phyloP scores from a whole-genome alignment of 2,888 invertebrate species.

The Gandaritis pyraliata region DNA sequence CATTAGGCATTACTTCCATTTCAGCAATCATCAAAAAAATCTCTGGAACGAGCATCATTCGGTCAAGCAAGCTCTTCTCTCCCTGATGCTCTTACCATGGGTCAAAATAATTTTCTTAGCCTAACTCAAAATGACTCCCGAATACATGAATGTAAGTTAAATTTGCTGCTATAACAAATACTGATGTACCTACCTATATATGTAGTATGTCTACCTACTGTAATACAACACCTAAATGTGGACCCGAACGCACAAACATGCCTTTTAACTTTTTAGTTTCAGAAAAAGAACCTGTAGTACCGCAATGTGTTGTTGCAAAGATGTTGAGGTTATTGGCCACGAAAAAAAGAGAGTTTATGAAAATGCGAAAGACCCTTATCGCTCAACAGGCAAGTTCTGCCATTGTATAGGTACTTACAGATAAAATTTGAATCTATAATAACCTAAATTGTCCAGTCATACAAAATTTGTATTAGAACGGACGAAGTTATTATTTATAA shows the following conservation, averaged over 20 bases:
- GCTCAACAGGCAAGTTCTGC: slow-evolving; percentile 59
- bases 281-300: slow-evolving; percentile 61
- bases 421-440: no score
- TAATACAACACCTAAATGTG: no score
- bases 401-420: no score
- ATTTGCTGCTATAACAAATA: background rate
- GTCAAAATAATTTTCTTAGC: background rate
- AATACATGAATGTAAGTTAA: slow-evolving; percentile 35
- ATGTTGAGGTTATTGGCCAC: slow-evolving; percentile 59
- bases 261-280: slow-evolving; percentile 22
- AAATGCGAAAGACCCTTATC: slow-evolving; percentile 62
- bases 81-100: slow-evolving; percentile 17
- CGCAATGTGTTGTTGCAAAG: slow-evolving; percentile 62
- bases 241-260: no score
- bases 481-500: no score
- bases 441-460: no score
- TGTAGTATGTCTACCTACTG: no score
- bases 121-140: background rate
- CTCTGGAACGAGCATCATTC: slow-evolving; percentile 28
- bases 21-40: slow-evolving; percentile 40
- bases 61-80: slow-evolving; percentile 37
- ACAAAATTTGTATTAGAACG: no score
- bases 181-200: no score
- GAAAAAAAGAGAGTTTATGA: slow-evolving; percentile 71
- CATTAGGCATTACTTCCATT: slow-evolving; percentile 1